Evolutionary conservation across 2,888 invertebrate species (phyloP), one percentile per base, ranked within the genome.

Genomic region (Epiblema foenella): DNA sequence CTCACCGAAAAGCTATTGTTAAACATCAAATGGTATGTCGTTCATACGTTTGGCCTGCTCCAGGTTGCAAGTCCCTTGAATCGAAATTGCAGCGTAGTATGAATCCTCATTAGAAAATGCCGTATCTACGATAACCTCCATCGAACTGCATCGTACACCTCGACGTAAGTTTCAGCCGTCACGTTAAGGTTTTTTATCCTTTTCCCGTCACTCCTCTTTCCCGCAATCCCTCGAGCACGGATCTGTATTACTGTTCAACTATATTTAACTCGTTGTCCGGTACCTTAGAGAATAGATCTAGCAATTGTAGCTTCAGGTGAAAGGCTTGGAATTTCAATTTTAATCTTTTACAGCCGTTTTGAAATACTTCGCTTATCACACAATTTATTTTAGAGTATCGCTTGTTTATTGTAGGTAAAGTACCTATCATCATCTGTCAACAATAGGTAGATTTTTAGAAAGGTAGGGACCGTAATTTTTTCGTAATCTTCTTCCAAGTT

Each of bases 241-340:
- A 67, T 60, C 60, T 62, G 65, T 60, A 71, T 71, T 62, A 71
- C 56, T 60, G 65, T 56, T 71, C 54, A 67, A 71, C 71, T 71
- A 71, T 62, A 66, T 70, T 62, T 60, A 60, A 54, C 60, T 29
- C 60, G 52, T 60, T 69, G 33, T 60, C 60, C 52, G 37, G 52
- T 37, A 37, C 64, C 20, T 39, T 39, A n/a, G 52, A 52, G 64
- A 39, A 20, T 24, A 20, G 37, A 64, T 63, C 37, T 52, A 63
- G 51, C 51, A 63, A 52, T 63, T 63, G 52, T n/a, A 54, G 56
- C 54, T 65, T 52, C 42, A 52, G 52, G 37, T 37, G 63, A 65
- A 56, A 56, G 20, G 24, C 49, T 59, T 59, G 57, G 42, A 57
- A 69, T 42, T 52, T 52, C 63, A 52, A 52, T 63, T 52, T 37